These are phyloP conservation scores for Leuciscus idus DNA, from an alignment of 2,113 vertebrate genomes.

Conservation along the genomic window DNA sequence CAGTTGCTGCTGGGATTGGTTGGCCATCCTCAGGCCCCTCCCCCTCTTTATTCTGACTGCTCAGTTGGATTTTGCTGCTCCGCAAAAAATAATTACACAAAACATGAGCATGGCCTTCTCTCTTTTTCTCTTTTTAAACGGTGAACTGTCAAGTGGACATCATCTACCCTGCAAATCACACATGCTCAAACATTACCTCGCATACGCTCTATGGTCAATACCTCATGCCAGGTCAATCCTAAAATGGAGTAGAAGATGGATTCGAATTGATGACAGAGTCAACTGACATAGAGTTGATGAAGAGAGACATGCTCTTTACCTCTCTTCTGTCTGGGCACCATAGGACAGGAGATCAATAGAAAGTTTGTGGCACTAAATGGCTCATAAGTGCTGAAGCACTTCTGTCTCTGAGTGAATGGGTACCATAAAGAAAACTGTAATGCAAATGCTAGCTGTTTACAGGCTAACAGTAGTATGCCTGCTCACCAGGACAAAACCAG, in stretches of 20 bases:
- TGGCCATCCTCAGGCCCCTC: constrained; percentile 55
- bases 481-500: constrained; percentile 70
- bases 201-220: constrained; percentile 42
- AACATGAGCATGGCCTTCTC: constrained; percentile 44
- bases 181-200: constrained; percentile 26
- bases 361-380: constrained; percentile 35
- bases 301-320: constrained; percentile 40
- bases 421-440: constrained; percentile 26
- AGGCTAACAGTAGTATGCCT: constrained; percentile 49
- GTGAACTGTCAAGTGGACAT: background rate
- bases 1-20: constrained; percentile 61
- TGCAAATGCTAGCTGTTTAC: constrained; percentile 46
- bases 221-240: constrained; percentile 37
- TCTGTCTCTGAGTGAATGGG: constrained; percentile 42
- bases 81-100: constrained; percentile 46
- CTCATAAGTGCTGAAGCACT: constrained; percentile 21
- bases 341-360: constrained; percentile 31
- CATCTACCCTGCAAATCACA: constrained; percentile 33
- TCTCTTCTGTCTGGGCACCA: constrained; percentile 39
- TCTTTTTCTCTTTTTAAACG: constrained; percentile 34
- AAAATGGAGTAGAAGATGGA: constrained; percentile 21
- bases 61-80: constrained; percentile 62
- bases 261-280: background rate
- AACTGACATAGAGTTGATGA: constrained; percentile 42
- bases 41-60: constrained; percentile 55